Conservation (phyloP, 2,113 vertebrate genomes). For the Tichodroma muraria region DNA sequence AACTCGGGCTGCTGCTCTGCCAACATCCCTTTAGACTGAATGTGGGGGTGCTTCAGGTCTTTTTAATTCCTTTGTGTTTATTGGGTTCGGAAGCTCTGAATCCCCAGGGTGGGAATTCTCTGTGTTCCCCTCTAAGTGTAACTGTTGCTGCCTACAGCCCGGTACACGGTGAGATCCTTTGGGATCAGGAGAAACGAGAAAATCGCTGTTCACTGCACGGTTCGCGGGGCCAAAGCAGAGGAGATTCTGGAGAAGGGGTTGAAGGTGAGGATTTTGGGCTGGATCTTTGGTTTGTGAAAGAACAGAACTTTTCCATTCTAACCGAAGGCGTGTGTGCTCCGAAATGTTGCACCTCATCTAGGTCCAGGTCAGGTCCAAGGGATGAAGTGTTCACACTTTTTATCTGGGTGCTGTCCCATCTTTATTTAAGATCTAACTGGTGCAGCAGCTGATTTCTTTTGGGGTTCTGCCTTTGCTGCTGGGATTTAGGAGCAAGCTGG, state of each 20-base stretch:
- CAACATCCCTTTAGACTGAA: fast-evolving
- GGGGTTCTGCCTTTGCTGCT: background rate
- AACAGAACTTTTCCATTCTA: fast-evolving
- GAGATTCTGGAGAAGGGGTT: constrained; percentile 97
- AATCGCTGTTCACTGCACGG: constrained; percentile 97
- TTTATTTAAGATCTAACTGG: background rate
- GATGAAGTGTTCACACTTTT: fast-evolving
- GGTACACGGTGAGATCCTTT: constrained; percentile 95
- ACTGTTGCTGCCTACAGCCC: constrained; percentile 70
- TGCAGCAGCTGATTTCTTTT: background rate
- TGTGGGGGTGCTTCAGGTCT: fast-evolving
- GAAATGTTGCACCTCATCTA: fast-evolving
- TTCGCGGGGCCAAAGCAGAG: constrained; percentile 96
- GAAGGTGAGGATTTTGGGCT: constrained; percentile 62
- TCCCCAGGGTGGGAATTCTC: fast-evolving
- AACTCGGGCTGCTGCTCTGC: background rate
- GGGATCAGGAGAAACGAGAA: constrained; percentile 98
- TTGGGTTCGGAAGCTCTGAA: background rate
- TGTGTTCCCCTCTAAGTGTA: background rate
- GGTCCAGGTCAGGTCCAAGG: fast-evolving
- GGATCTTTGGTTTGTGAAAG: background rate
- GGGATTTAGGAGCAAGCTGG: background rate
- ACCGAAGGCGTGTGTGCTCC: background rate
- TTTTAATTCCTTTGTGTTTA: fast-evolving
- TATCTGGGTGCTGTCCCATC: background rate